Conservation (phyloP, 2,113 vertebrate genomes). For the Rhinogobius similis region DNA sequence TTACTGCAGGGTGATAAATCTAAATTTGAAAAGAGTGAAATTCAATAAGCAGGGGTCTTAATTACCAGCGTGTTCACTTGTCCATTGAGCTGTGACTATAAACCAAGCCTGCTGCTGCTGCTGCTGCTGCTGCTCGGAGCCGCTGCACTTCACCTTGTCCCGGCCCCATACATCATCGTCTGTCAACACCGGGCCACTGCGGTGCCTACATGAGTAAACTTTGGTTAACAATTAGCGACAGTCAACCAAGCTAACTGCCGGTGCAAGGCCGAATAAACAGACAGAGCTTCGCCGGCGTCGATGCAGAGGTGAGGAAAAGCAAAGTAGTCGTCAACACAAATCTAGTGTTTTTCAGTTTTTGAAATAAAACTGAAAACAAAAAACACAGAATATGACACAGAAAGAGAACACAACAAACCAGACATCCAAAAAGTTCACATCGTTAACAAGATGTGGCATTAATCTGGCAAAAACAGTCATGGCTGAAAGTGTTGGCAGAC, state of each 20-base stretch:
- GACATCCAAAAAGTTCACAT: too few relatives aligned
- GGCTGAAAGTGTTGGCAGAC: too few relatives aligned
- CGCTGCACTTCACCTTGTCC: conserved; percentile 55
- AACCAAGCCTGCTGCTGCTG: conserved; percentile 50
- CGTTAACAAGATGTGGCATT: too few relatives aligned
- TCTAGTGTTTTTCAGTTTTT: too few relatives aligned
- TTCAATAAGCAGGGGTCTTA: conserved; percentile 68
- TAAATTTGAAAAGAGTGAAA: conserved; percentile 72
- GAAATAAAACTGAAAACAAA: too few relatives aligned
- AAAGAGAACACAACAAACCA: too few relatives aligned
- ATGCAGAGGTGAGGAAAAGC: too few relatives aligned
- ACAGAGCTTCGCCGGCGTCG: too few relatives aligned
- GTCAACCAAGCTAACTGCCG: not conserved
- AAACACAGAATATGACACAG: too few relatives aligned
- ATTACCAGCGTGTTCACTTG: conserved; percentile 63
- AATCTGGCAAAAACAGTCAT: too few relatives aligned
- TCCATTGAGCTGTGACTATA: conserved; percentile 60
- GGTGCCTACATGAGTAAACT: conserved; percentile 28
- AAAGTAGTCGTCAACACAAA: too few relatives aligned
- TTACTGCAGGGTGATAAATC: conserved; percentile 71
- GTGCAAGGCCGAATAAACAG: not conserved
- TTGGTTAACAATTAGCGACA: conserved; percentile 9
- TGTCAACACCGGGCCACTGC: conserved; percentile 31
- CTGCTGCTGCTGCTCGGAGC: conserved; percentile 21
- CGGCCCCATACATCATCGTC: conserved; percentile 54